Evolutionary conservation across 2,797 vertebrate species (phyloP), one percentile per base, ranked within the genome.

Genomic region (Falco biarmicus): DNA sequence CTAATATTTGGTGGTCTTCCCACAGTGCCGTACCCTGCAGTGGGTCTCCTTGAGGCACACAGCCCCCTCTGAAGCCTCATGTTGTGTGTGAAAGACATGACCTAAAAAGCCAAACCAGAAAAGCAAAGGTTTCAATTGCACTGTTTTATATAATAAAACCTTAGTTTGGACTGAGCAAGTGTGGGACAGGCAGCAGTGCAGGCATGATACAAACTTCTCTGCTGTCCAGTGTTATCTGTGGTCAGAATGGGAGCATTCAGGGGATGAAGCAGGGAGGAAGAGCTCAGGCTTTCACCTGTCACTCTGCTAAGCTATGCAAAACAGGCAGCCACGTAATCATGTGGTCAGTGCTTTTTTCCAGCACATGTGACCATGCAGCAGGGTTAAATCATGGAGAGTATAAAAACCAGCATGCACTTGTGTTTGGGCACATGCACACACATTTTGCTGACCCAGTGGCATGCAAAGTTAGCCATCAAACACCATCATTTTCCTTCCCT

Each of bases 371-470:
- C 47, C 69, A 21, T 29, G n/a, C 28, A 53, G 81, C 41, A 41
- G 22, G 32, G 31, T 45, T 45, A 66, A 73, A 85, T n/a, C 39
- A 45, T 0, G 3, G 56, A 10, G 51, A 29, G 13, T 11, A 8
- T 19, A 26, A 63, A 86, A 66, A 19, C 0, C 37, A 66, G 16
- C 31, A 15, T 0, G 3, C 8, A 8, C 26, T 45, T 54, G 37
- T 57, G 31, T 31, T 11, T 65, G 34, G 51, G 60, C 28, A 26
- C 0, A 0, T 4, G 20, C 12, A 65, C 9, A 1, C 17, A 3
- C 21, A 8, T 74, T 54, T 81, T 60, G 21, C 41, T 76, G 59
- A 34, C n/a, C 13, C 59, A 47, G 39, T 6, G 4, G 61, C 15
- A 7, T 1, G 9, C 41, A 31, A 31, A 90, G n/a, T 19, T 15